A percentile compares a stretch with the other conserved stretches of the same genome.
Conservation (phyloP, 2,888 invertebrate genomes). For the Mesorhabditis sp. region DNA sequence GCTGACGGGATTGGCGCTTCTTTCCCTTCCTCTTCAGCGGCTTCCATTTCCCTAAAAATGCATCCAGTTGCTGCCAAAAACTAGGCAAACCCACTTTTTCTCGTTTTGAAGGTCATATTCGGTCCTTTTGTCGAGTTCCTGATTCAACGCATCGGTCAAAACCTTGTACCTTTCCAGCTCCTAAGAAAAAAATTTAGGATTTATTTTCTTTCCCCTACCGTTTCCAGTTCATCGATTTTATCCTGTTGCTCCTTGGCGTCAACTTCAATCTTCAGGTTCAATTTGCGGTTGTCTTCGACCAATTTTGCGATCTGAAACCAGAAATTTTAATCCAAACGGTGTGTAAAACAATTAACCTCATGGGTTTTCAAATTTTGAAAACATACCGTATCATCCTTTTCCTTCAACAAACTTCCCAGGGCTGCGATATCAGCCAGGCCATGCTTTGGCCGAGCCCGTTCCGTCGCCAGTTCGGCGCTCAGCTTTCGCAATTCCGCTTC, state of each 20-base stretch:
- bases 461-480: slow-evolving; percentile 17
- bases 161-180: slow-evolving; percentile 7
- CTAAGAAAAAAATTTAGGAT: slow-evolving; percentile 8
- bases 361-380: slow-evolving; percentile 9
- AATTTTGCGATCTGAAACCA: slow-evolving; percentile 63
- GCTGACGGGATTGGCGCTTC: neutral
- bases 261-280: slow-evolving; percentile 11
- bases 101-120: slow-evolving; percentile 76
- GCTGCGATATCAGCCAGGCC: slow-evolving; percentile 39
- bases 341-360: neutral
- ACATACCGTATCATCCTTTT: slow-evolving; percentile 35
- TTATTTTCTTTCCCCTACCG: slow-evolving; percentile 7
- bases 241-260: slow-evolving; percentile 65
- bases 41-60: slow-evolving; percentile 1
- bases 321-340: slow-evolving; percentile 8
- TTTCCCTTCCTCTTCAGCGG: neutral
- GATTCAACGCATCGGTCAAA: slow-evolving; percentile 18
- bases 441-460: slow-evolving; percentile 8
- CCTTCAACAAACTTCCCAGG: slow-evolving; percentile 32
- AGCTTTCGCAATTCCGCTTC: neutral
- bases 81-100: too few relatives aligned
- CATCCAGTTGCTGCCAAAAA: too few relatives aligned
- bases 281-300: slow-evolving; percentile 17
- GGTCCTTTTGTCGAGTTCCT: slow-evolving; percentile 23
- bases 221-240: slow-evolving; percentile 15